Base-by-base conservation (phyloP, 2,797 vertebrate species). In the Schizopygopsis malacanthus region DNA sequence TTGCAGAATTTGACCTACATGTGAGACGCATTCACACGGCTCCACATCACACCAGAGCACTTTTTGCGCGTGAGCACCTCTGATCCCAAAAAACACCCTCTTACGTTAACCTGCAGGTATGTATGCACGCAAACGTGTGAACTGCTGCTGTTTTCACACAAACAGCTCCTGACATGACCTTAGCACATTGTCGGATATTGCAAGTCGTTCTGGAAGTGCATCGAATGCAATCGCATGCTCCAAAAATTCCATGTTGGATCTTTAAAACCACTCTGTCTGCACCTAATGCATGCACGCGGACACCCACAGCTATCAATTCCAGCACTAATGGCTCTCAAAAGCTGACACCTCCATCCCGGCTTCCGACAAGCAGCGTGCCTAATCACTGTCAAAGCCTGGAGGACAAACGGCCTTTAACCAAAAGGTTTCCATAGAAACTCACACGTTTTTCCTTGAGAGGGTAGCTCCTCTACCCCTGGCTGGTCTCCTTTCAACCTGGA, bases 121-220 rank as follows among this genome's bases (percentile, higher is more conserved):
- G 45, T 50, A 65, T 28, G 18, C 47, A 59, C 50, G 75, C 61
- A 76, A 65, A 80, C 41, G 52, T 83, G 73, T 83, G 65, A 85
- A 73, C 33, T 41, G 78, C 72, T 81, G 72, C 82, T 25, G 33
- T 91, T 92, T 89, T 91, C 88, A 91, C 87, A 90, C 50, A 90
- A 89, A 88, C 89, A 82, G 88, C 86, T 87, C 87, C 87, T 82
- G 87, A 86, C 85, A 88, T 94, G 92, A 94, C 94, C 93, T 94
- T 93, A 93, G 91, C 86, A 78, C 87, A 15, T 70, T 85, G 89
- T 90, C 90, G 90, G 89, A 89, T 90, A 88, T 86, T 91, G 88
- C 81, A 81, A 89, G 84, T 33, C 45, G n/a, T 73, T 63, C 50
- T 52, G 50, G 25, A 85, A 9, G 70, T 11, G 1, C 4, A 43